These are phyloP conservation scores for Sturnus vulgaris DNA, from an alignment of 2,113 vertebrate genomes.

Conservation along the genomic window DNA sequence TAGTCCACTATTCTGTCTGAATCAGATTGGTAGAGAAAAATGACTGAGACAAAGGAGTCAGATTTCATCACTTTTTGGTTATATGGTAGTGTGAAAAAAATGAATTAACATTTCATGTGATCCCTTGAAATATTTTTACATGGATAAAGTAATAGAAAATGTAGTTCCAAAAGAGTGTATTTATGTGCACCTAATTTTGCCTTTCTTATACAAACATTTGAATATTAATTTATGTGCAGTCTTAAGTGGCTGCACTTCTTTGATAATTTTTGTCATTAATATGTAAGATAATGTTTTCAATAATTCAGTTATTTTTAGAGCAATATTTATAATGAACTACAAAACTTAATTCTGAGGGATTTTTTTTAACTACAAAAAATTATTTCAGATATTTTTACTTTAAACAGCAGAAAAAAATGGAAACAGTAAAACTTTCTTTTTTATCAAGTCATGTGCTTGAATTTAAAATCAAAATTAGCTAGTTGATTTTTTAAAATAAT, in stretches of 20 bases:
- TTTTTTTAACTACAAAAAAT: background rate
- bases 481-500: background rate
- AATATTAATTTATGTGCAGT: background rate
- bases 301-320: background rate
- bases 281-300: background rate
- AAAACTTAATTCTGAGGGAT: background rate
- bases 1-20: background rate
- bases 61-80: background rate
- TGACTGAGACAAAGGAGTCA: background rate
- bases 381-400: background rate
- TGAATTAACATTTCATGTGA: background rate
- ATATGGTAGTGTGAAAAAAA: background rate
- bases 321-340: background rate
- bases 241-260: background rate
- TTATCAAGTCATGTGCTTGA: background rate
- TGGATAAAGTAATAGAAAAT: background rate
- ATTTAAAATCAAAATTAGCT: background rate
- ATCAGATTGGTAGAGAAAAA: background rate
- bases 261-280: background rate
- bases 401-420: background rate
- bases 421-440: background rate
- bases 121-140: background rate
- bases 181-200: background rate
- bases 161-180: background rate
- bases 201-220: background rate